A percentile compares a stretch with the other conserved stretches of the same genome.
Conservation (phyloP, 2,888 invertebrate genomes). For the Neoitamus cyanurus region DNA sequence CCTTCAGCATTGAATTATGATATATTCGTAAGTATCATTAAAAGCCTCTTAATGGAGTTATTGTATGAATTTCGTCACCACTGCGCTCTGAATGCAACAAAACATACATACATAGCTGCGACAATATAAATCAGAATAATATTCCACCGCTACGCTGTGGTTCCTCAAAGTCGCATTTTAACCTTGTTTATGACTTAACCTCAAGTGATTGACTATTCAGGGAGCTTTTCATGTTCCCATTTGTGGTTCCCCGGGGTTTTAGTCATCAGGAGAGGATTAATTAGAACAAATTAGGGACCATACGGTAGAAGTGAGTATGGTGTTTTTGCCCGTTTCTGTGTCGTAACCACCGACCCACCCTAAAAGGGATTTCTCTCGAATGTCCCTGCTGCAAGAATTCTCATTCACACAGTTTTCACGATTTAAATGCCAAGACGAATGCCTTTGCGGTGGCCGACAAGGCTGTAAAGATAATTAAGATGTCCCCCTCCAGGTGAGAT, state of each 20-base stretch:
- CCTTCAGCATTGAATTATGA: too few species aligned
- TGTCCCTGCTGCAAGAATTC: background rate
- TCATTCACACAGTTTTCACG: background rate
- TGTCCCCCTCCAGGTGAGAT: background rate
- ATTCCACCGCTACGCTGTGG: background rate
- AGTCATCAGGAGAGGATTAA: constrained; percentile 6
- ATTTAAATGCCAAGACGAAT: constrained; percentile 7
- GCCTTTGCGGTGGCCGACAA: background rate
- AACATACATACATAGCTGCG: background rate
- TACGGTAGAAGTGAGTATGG: background rate
- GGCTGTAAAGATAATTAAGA: constrained; percentile 17
- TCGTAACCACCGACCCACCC: background rate
- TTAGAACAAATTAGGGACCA: background rate
- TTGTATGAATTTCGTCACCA: too few species aligned
- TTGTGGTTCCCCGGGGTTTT: background rate
- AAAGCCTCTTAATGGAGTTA: too few species aligned
- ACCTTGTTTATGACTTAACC: background rate
- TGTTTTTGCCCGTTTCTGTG: background rate
- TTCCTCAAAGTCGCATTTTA: background rate
- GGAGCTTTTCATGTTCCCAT: background rate
- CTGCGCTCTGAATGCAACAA: too few species aligned
- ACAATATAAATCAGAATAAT: background rate
- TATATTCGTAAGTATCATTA: too few species aligned
- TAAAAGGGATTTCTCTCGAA: background rate
- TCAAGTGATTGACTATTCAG: constrained; percentile 23